Evolutionary conservation across 2,888 invertebrate genomes (phyloP).

Genomic region (Melieria omissa): DNA sequence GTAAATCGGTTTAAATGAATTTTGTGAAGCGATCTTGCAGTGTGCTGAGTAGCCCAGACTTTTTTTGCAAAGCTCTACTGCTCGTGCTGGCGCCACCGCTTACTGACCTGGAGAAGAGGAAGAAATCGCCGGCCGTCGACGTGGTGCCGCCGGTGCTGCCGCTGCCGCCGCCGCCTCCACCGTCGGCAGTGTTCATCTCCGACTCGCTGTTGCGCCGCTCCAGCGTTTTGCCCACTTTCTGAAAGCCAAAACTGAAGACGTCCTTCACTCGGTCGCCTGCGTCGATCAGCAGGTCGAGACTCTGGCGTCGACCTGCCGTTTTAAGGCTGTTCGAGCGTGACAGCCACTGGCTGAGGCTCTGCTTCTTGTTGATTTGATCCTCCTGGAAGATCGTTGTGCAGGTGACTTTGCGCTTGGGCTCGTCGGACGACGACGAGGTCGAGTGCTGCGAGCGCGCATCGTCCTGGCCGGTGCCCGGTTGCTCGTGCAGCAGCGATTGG

Average conservation of each 20-base stretch:
- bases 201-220: conserved; percentile 81
- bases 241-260: conserved; percentile 81
- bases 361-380: conserved; percentile 59
- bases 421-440: conserved; percentile 63
- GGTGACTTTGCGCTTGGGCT: conserved; percentile 64
- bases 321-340: conserved; percentile 65
- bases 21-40: conserved; percentile 61
- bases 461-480: conserved; percentile 47
- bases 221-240: conserved; percentile 75
- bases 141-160: conserved; percentile 41
- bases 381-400: conserved; percentile 65
- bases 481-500: conserved; percentile 63
- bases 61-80: conserved; percentile 50
- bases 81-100: conserved; percentile 42
- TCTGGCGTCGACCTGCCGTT: conserved; percentile 72
- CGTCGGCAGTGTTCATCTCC: conserved; percentile 66
- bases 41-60: conserved; percentile 54
- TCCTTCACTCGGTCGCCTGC: conserved; percentile 85
- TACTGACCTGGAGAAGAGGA: conserved; percentile 66
- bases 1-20: conserved; percentile 51
- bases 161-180: conserved; percentile 36
- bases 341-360: conserved; percentile 62
- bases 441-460: conserved; percentile 60
- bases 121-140: conserved; percentile 60
- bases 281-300: conserved; percentile 80